phyloP scores from a whole-genome alignment of 2,797 vertebrate genomes.

The Tragelaphus oryx region DNA sequence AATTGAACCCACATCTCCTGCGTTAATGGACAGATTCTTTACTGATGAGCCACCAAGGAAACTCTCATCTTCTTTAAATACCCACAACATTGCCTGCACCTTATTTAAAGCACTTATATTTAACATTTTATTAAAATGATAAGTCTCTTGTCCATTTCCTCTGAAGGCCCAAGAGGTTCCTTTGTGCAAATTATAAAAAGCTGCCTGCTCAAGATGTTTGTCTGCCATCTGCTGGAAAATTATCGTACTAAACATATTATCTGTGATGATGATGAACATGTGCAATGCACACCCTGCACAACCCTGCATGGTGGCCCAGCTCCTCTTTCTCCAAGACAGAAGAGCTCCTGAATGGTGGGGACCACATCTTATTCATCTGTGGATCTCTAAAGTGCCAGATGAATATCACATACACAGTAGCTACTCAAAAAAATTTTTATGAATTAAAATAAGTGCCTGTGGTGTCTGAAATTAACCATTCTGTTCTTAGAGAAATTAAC shows the following conservation, averaged over 20 bases:
- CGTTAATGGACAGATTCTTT: background rate
- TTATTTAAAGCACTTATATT: conserved; percentile 34
- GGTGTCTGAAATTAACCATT: background rate
- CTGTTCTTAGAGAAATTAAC: conserved; percentile 6
- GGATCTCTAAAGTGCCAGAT: background rate
- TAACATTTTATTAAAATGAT: conserved; percentile 26
- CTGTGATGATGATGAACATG: background rate
- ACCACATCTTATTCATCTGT: background rate
- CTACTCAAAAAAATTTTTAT: conserved; percentile 19
- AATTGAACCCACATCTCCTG: background rate
- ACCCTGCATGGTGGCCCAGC: background rate
- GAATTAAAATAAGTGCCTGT: background rate
- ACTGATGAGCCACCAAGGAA: background rate
- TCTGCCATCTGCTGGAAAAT: conserved; percentile 47
- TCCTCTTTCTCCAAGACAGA: background rate
- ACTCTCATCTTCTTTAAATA: background rate
- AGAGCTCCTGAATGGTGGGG: background rate
- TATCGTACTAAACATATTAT: conserved; percentile 29
- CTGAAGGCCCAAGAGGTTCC: conserved; percentile 20
- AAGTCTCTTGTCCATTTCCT: background rate
- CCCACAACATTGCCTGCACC: background rate
- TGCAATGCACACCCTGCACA: background rate
- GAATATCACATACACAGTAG: background rate
- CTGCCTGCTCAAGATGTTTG: conserved; percentile 41
- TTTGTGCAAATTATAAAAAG: conserved; percentile 37